Evolutionary conservation across 2,797 vertebrate species (phyloP).

Genomic region (Pterois miles): DNA sequence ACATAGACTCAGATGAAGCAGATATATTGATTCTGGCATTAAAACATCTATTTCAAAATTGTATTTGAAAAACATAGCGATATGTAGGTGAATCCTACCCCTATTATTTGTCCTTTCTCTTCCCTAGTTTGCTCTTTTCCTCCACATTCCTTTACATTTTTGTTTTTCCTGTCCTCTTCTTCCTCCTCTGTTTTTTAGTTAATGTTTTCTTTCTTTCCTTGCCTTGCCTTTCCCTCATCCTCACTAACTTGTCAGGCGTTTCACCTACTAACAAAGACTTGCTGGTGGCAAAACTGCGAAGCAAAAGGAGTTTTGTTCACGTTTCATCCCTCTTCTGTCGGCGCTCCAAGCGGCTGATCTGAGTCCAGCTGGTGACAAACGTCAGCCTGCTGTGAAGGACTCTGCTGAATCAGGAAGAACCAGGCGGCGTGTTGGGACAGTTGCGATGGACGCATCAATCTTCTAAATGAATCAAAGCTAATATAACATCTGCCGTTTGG

Average conservation of each 20-base stretch:
- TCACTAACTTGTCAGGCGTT: not conserved
- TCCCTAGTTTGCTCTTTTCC: not conserved
- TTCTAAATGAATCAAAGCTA: conserved; percentile 67
- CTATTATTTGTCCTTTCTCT: too few relatives aligned
- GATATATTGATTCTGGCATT: too few relatives aligned
- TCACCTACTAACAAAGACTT: not conserved
- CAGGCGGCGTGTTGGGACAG: conserved; percentile 31
- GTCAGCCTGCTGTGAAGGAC: conserved; percentile 42
- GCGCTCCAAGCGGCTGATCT: conserved; percentile 5
- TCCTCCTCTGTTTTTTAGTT: not conserved
- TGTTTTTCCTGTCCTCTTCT: not conserved
- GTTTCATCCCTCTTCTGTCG: not conserved
- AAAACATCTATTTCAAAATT: too few relatives aligned
- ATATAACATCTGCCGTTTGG: conserved; percentile 64
- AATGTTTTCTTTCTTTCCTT: not conserved
- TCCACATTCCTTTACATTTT: too few relatives aligned
- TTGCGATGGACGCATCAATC: conserved; percentile 56
- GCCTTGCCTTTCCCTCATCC: not conserved
- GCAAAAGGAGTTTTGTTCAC: not conserved
- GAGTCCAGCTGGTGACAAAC: conserved; percentile 54
- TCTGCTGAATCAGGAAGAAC: conserved; percentile 65
- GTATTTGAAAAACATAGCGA: too few relatives aligned
- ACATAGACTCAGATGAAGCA: too few relatives aligned
- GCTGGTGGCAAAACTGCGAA: not conserved
- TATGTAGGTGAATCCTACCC: too few relatives aligned